A percentile compares a stretch with the other conserved stretches of the same genome.
Evolutionary conservation across 2,113 vertebrate species (phyloP).

Genomic region (Helogale parvula): DNA sequence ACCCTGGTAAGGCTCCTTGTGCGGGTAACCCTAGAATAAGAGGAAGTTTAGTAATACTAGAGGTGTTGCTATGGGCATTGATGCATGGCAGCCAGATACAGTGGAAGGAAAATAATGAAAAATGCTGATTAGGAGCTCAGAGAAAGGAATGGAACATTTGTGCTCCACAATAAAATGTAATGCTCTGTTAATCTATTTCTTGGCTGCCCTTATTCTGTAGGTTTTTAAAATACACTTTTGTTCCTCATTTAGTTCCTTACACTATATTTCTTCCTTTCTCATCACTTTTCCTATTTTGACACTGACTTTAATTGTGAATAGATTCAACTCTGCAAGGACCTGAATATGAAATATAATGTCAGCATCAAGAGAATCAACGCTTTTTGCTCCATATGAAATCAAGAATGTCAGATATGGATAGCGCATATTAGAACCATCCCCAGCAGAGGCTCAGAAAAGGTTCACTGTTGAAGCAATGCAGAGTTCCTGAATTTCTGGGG

Average conservation of each 20-base stretch:
- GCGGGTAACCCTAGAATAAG: slow-evolving; percentile 37
- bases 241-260: slow-evolving; percentile 73
- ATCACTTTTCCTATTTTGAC: slow-evolving; percentile 64
- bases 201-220: slow-evolving; percentile 79
- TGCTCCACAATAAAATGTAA: slow-evolving; percentile 85
- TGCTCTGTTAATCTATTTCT: slow-evolving; percentile 86
- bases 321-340: slow-evolving; percentile 32
- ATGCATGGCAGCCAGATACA: slow-evolving; percentile 81
- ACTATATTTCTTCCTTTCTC: slow-evolving; percentile 51
- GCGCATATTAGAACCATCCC: not conserved
- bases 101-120: slow-evolving; percentile 85
- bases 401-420: slow-evolving; percentile 40
- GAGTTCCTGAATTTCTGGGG: not conserved
- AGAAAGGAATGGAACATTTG: slow-evolving; percentile 85
- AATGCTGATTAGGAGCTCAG: slow-evolving; percentile 85
- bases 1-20: slow-evolving; percentile 67
- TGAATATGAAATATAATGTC: slow-evolving; percentile 62
- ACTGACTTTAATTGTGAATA: slow-evolving; percentile 67
- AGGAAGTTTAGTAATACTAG: slow-evolving; percentile 65
- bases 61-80: slow-evolving; percentile 81
- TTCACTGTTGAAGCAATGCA: not conserved
- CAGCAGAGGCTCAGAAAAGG: not conserved
- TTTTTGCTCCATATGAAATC: slow-evolving; percentile 44
- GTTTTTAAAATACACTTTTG: slow-evolving; percentile 83
- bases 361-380: slow-evolving; percentile 24